Conservation (phyloP, 2,797 vertebrate genomes). For the Acomys russatus region DNA sequence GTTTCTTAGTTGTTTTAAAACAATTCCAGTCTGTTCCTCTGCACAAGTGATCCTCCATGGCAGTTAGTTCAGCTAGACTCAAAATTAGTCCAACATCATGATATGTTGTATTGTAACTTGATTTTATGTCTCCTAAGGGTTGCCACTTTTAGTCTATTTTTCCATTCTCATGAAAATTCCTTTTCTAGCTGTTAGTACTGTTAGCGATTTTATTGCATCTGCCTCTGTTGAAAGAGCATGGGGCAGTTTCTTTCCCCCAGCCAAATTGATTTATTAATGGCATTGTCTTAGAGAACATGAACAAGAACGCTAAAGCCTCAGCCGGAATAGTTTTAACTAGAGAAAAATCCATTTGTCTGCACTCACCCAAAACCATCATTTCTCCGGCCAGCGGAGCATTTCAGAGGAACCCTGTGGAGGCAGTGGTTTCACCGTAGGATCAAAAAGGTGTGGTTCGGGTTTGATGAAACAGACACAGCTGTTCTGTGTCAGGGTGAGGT, state of each 20-base stretch:
- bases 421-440: background rate
- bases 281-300: slow-evolving; percentile 18
- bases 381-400: background rate
- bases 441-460: background rate
- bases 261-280: slow-evolving; percentile 11
- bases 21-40: slow-evolving; percentile 45
- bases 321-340: slow-evolving; percentile 5
- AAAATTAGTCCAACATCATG: background rate
- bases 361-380: background rate
- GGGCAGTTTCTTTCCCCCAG: background rate
- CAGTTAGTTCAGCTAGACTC: background rate
- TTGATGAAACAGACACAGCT: background rate
- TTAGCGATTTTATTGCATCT: background rate
- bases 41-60: slow-evolving; percentile 7
- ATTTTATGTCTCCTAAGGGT: slow-evolving; percentile 45
- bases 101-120: slow-evolving; percentile 30
- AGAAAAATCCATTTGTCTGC: background rate
- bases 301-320: background rate
- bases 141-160: slow-evolving; percentile 33
- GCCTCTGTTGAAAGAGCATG: slow-evolving; percentile 34
- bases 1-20: slow-evolving; percentile 24
- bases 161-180: slow-evolving; percentile 59
- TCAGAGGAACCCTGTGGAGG: background rate
- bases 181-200: slow-evolving; percentile 56
- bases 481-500: background rate